Conservation (phyloP, 2,797 vertebrate species). For the Thamnophis elegans region DNA sequence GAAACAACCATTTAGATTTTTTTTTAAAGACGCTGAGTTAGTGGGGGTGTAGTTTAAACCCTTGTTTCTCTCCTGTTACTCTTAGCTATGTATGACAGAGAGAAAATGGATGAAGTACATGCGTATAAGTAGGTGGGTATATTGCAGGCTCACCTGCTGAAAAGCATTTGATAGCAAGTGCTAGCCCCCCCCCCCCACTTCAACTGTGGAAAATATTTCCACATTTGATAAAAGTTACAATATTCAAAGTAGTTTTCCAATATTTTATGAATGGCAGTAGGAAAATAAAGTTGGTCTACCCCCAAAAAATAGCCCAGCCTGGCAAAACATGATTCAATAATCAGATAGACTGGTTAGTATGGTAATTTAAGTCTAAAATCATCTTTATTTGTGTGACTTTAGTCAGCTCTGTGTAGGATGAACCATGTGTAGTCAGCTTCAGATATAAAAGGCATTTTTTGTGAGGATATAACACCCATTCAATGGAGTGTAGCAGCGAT, state of each 20-base stretch:
- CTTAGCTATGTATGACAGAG: neutral
- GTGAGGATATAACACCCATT: neutral
- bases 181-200: neutral
- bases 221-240: neutral
- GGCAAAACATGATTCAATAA: neutral
- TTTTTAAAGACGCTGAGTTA: neutral
- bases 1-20: neutral
- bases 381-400: neutral
- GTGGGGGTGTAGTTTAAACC: neutral
- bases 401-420: neutral
- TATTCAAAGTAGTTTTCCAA: neutral
- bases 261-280: neutral
- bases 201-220: neutral
- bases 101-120: neutral
- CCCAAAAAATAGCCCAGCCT: neutral
- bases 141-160: neutral
- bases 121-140: neutral
- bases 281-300: neutral
- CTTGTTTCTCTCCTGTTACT: neutral
- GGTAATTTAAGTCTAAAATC: neutral
- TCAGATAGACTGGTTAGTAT: neutral
- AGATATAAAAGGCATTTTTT: neutral
- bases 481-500: no score
- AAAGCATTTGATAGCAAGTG: neutral
- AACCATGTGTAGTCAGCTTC: neutral